Conservation (phyloP, 53 echinoderm and acorn worm species). For the Luidia sarsii region DNA sequence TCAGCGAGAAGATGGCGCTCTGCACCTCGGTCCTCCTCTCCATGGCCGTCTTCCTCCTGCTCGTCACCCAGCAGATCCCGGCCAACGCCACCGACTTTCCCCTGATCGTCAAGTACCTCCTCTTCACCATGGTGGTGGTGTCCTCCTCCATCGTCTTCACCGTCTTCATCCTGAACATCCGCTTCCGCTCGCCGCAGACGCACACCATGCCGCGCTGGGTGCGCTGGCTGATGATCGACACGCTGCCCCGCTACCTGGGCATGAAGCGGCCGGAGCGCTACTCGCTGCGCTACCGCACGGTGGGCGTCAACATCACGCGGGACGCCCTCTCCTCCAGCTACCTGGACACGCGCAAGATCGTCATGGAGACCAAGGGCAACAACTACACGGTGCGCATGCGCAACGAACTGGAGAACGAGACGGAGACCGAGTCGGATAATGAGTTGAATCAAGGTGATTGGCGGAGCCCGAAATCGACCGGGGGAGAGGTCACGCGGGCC, state of each 20-base stretch:
- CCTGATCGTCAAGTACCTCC: slow-evolving; percentile 93
- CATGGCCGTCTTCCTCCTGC: slow-evolving; percentile 89
- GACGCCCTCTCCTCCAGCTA: slow-evolving; percentile 74
- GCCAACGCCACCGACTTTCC: slow-evolving; percentile 94
- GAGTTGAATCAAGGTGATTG: slow-evolving; percentile 58
- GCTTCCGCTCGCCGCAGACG: slow-evolving; percentile 82
- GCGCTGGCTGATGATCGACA: slow-evolving; percentile 76
- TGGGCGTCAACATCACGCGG: slow-evolving; percentile 79
- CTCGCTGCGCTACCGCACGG: slow-evolving; percentile 70
- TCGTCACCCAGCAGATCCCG: slow-evolving; percentile 90
- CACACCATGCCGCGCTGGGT: slow-evolving; percentile 93
- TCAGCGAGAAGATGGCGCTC: slow-evolving; percentile 93
- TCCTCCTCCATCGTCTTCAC: slow-evolving; percentile 93
- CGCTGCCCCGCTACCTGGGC: slow-evolving; percentile 76
- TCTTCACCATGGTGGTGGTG: slow-evolving; percentile 97
- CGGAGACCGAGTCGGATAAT: slow-evolving; percentile 56
- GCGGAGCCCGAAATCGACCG: neutral
- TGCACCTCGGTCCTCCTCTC: slow-evolving; percentile 89
- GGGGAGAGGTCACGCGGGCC: no score
- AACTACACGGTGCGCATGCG: slow-evolving; percentile 93
- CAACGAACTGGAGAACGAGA: slow-evolving; percentile 62
- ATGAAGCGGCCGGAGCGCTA: slow-evolving; percentile 81
- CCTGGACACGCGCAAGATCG: slow-evolving; percentile 70
- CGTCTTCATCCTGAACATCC: slow-evolving; percentile 89
- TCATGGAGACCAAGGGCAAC: slow-evolving; percentile 91